Evolutionary conservation across 2,888 invertebrate genomes (phyloP).

Genomic region (Epinotia demarniana): DNA sequence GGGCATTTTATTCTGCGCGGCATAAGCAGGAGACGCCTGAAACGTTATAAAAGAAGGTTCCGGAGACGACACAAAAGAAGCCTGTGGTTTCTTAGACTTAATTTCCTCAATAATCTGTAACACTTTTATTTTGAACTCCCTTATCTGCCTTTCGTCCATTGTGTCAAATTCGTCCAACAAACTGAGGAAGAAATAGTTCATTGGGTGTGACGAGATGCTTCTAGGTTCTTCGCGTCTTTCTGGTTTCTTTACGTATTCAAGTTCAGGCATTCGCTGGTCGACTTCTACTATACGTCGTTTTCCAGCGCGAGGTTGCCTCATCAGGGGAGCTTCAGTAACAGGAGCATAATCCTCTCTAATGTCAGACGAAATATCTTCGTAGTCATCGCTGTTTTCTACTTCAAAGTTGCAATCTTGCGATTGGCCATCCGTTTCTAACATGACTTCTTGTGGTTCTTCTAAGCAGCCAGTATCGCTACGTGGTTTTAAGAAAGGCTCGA

Average conservation of each 20-base stretch:
- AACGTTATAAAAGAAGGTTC: background rate
- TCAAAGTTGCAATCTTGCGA: constrained; percentile 10
- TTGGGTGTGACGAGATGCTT: background rate
- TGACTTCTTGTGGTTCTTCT: background rate
- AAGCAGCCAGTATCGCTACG: background rate
- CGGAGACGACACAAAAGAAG: background rate
- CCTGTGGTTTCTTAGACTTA: constrained; percentile 1
- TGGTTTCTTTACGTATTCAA: background rate
- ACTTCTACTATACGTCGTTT: constrained; percentile 1
- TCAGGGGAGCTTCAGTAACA: background rate
- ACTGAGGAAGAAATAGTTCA: constrained; percentile 9
- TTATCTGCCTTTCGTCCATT: constrained; percentile 3
- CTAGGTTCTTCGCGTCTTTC: background rate
- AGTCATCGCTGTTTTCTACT: background rate
- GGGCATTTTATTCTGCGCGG: background rate
- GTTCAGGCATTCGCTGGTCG: background rate
- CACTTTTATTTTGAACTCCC: constrained; percentile 14
- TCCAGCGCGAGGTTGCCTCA: background rate
- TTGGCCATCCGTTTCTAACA: background rate
- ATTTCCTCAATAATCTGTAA: constrained; percentile 8
- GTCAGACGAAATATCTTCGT: background rate
- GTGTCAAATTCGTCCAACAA: constrained; percentile 6
- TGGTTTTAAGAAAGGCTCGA: background rate
- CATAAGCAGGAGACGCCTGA: background rate
- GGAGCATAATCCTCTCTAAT: background rate